Percentiles rank a stretch among this genome's conserved stretches.
These are phyloP conservation scores for Uria aalge DNA, from an alignment of 2,113 vertebrate species.

Conservation along the genomic window DNA sequence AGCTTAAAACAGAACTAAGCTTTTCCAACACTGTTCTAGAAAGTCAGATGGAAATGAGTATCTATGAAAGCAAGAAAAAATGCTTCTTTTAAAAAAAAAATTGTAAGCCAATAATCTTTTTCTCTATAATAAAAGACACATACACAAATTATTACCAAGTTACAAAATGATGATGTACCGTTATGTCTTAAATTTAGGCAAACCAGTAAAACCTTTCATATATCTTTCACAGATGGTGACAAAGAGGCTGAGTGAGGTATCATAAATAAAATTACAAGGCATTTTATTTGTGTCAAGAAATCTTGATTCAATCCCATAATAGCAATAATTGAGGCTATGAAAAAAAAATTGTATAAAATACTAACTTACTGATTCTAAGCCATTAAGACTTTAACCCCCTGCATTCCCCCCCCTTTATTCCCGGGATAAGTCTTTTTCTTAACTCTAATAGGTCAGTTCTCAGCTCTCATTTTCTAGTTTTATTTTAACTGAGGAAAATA, in stretches of 20 bases:
- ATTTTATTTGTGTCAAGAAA: not conserved
- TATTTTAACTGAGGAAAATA: not conserved
- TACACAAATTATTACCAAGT: not conserved
- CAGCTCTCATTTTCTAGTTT: not conserved
- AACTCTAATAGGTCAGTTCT: not conserved
- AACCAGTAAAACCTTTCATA: not conserved
- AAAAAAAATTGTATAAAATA: not conserved
- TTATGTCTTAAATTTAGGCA: not conserved
- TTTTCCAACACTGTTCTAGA: not conserved
- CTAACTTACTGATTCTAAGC: not conserved
- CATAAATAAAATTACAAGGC: not conserved
- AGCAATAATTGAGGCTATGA: not conserved
- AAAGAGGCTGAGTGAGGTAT: not conserved
- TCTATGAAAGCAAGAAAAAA: not conserved
- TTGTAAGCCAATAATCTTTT: not conserved
- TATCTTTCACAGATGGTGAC: not conserved
- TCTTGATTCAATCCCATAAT: not conserved
- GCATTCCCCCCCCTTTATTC: not conserved
- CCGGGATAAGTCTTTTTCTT: not conserved
- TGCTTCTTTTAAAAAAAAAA: not conserved
- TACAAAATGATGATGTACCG: not conserved
- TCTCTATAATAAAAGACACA: not conserved
- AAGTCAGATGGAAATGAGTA: not conserved
- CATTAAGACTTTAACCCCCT: not conserved
- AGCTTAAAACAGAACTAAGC: not conserved